A percentile compares a stretch with the other conserved stretches of the same genome.
These are phyloP conservation scores for Ariopsis seemanni DNA, from an alignment of 2,113 vertebrate species.

Conservation along the genomic window DNA sequence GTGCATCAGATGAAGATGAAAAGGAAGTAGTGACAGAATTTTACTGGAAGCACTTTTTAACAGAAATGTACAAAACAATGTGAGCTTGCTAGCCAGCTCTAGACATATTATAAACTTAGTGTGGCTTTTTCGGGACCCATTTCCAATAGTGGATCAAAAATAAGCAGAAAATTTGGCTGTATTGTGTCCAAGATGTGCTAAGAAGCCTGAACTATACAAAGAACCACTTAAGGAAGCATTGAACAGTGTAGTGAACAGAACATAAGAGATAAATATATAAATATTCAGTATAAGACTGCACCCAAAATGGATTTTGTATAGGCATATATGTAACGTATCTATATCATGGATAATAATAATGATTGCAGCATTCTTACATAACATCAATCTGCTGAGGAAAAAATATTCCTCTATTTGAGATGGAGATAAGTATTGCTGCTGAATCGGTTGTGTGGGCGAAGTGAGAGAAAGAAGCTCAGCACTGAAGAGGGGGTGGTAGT, in stretches of 20 bases:
- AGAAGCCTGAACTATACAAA: background rate
- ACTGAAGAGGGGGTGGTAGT: constrained; percentile 56
- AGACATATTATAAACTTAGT: too few relatives aligned
- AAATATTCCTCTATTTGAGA: constrained; percentile 45
- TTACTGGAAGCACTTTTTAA: too few relatives aligned
- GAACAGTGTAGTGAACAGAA: background rate
- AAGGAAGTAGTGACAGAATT: too few relatives aligned
- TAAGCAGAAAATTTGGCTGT: too few relatives aligned
- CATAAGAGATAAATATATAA: background rate
- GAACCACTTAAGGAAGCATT: background rate
- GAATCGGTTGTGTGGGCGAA: constrained; percentile 50
- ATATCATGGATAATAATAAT: background rate
- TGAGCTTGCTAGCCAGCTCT: too few relatives aligned
- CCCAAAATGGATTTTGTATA: background rate
- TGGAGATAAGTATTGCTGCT: constrained; percentile 52
- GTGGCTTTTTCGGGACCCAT: too few relatives aligned
- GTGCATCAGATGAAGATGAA: too few relatives aligned
- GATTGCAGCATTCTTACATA: constrained; percentile 21
- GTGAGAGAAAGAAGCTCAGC: constrained; percentile 45
- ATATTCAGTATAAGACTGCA: background rate
- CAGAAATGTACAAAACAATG: too few relatives aligned
- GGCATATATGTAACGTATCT: background rate
- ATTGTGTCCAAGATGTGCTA: too few relatives aligned
- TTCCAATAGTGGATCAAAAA: too few relatives aligned
- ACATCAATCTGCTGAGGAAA: constrained; percentile 13